Evolutionary conservation across 2,888 invertebrate species (phyloP).

Genomic region (Drosophila bunnanda): DNA sequence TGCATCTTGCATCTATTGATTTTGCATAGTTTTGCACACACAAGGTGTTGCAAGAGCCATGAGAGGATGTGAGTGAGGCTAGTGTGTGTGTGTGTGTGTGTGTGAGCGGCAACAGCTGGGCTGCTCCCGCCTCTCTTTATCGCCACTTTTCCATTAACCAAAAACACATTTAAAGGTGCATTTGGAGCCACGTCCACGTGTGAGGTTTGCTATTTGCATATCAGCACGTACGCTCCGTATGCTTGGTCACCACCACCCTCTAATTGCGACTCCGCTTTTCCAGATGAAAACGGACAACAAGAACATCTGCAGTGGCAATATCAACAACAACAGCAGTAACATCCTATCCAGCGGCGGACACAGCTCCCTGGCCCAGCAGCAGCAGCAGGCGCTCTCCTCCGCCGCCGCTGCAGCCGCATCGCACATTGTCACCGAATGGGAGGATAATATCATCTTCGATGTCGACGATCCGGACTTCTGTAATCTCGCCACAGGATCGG

Average conservation of each 20-base stretch:
- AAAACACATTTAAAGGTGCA: conserved; percentile 37
- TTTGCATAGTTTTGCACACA: conserved; percentile 39
- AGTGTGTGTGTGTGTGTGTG: conserved; percentile 22
- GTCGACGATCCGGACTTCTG: conserved; percentile 84
- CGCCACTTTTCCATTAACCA: conserved; percentile 7
- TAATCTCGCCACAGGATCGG: conserved; percentile 57
- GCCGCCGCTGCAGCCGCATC: conserved; percentile 14
- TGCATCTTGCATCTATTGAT: conserved; percentile 46
- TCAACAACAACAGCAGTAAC: conserved; percentile 44
- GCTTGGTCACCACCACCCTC: conserved; percentile 15
- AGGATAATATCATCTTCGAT: conserved; percentile 84
- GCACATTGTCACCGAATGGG: conserved; percentile 83
- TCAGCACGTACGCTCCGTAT: conserved; percentile 55
- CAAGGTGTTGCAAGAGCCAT: conserved; percentile 18
- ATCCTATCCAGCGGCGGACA: conserved; percentile 20
- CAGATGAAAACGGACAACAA: conserved; percentile 81
- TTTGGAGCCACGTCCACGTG: conserved; percentile 71
- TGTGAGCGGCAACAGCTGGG: conserved; percentile 65
- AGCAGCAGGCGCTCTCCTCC: conserved; percentile 46
- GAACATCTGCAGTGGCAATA: conserved; percentile 51
- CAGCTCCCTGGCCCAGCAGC: conserved; percentile 26
- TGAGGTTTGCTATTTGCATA: conserved; percentile 63
- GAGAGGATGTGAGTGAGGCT: conserved; percentile 5
- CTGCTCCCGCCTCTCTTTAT: conserved; percentile 31
- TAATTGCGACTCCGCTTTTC: conserved; percentile 44